A percentile compares a stretch with the other conserved stretches of the same genome.
Conservation (phyloP, 2,888 invertebrate species). For the Hirtodrosophila histrioides region DNA sequence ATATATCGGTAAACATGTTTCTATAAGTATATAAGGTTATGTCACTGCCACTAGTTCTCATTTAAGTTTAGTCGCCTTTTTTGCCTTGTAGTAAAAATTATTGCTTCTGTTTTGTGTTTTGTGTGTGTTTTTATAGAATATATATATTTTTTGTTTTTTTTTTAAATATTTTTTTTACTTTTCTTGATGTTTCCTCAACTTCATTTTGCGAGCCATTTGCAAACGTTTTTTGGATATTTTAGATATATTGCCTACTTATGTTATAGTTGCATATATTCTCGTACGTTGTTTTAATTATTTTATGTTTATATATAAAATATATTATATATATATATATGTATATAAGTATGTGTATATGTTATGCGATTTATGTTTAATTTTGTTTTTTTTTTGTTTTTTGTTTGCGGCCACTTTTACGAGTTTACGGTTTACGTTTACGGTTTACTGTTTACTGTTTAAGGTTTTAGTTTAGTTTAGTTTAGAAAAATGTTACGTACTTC, state of each 20-base stretch:
- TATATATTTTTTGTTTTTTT: slow-evolving; percentile 8
- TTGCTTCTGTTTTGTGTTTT: slow-evolving; percentile 59
- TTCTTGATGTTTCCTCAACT: slow-evolving; percentile 54
- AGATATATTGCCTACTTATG: slow-evolving; percentile 64
- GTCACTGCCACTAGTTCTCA: slow-evolving; percentile 72
- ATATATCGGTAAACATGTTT: slow-evolving; percentile 30
- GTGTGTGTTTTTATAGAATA: slow-evolving; percentile 28
- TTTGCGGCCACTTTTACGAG: slow-evolving; percentile 52
- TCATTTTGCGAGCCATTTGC: slow-evolving; percentile 72
- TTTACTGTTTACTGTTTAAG: slow-evolving; percentile 28
- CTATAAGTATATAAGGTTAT: slow-evolving; percentile 56
- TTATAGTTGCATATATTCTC: slow-evolving; percentile 57
- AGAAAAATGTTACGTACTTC: slow-evolving; percentile 74
- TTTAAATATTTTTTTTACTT: slow-evolving; percentile 22
- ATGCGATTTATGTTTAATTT: slow-evolving; percentile 43
- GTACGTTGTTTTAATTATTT: slow-evolving; percentile 42
- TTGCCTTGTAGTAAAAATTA: slow-evolving; percentile 68
- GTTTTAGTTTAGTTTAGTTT: slow-evolving; percentile 46
- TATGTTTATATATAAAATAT: slow-evolving; percentile 70
- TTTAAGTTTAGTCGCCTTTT: slow-evolving; percentile 46
- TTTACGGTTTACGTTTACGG: too few species aligned
- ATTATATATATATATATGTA: slow-evolving; percentile 47
- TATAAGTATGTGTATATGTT: slow-evolving; percentile 59
- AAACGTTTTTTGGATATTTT: slow-evolving; percentile 65
- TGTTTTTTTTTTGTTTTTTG: slow-evolving; percentile 35